phyloP scores from a whole-genome alignment of 1,140 invertebrate species.

The Atta cephalotes region DNA sequence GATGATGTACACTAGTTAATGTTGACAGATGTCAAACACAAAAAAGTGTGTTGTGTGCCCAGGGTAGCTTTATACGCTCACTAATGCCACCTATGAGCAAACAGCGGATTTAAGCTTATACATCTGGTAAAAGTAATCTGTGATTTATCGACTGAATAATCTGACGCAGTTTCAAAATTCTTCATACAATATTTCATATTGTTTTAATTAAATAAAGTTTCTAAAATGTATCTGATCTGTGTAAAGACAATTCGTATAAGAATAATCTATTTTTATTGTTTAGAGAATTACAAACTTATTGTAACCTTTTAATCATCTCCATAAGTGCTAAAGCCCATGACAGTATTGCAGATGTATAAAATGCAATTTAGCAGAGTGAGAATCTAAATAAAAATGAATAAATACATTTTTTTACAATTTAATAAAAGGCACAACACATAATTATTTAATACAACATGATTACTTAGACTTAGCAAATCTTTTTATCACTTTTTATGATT shows the following conservation, averaged over 20 bases:
- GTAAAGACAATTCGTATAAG: background rate
- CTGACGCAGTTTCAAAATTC: background rate
- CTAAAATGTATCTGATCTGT: background rate
- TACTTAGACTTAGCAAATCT: too few relatives aligned
- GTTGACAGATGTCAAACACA: too few relatives aligned
- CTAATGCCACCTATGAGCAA: too few relatives aligned
- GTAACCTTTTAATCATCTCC: slow-evolving; percentile 86
- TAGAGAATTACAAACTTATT: background rate
- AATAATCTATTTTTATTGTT: background rate
- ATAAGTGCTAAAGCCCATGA: slow-evolving; percentile 91
- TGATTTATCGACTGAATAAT: too few relatives aligned
- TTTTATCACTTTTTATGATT: too few relatives aligned
- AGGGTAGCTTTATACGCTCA: too few relatives aligned
- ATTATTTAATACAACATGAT: background rate
- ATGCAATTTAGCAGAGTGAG: slow-evolving; percentile 90
- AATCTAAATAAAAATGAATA: slow-evolving; percentile 87
- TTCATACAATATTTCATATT: background rate
- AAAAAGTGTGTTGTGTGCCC: too few relatives aligned
- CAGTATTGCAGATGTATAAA: slow-evolving; percentile 91
- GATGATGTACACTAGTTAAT: too few relatives aligned
- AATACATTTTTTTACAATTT: background rate
- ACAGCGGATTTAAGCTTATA: too few relatives aligned
- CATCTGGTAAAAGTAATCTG: too few relatives aligned
- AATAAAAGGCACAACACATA: background rate
- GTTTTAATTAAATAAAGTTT: slow-evolving; percentile 23